Evolutionary conservation across 92 coral and sea anemone genomes (phyloP).

Genomic region (Paramuricea clavata): DNA sequence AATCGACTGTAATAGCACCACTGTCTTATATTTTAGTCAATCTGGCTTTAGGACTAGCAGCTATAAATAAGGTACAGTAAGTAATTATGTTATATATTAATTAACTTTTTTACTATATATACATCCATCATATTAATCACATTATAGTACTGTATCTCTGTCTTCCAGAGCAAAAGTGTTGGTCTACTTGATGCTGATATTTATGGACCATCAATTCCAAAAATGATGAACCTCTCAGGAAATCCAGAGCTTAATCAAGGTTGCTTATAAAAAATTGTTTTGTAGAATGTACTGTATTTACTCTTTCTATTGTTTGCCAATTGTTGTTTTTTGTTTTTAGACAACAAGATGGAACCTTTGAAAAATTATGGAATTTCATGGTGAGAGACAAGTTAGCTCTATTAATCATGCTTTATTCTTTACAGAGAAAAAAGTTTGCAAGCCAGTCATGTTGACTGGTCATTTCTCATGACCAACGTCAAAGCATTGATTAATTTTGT

Average conservation of each 20-base stretch:
- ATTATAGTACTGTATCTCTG: background rate
- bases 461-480: too few species aligned
- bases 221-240: slow-evolving; percentile 91
- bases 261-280: background rate
- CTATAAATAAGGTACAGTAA: slow-evolving; percentile 75
- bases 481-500: too few species aligned
- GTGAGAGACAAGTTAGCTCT: slow-evolving; percentile 77
- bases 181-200: slow-evolving; percentile 97
- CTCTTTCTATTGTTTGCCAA: background rate
- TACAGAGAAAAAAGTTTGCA: background rate
- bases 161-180: slow-evolving; percentile 73
- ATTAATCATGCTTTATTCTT: background rate
- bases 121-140: background rate
- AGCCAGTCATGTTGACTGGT: background rate
- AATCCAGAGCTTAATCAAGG: slow-evolving; percentile 88
- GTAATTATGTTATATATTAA: background rate
- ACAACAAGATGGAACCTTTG: slow-evolving; percentile 93
- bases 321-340: slow-evolving; percentile 34
- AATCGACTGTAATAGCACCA: background rate
- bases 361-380: slow-evolving; percentile 93
- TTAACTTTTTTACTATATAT: background rate
- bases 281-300: background rate
- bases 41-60: slow-evolving; percentile 86
- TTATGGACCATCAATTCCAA: slow-evolving; percentile 95
- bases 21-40: slow-evolving; percentile 69